Base-by-base conservation (phyloP, 2,113 vertebrate species). In the Saguinus imperator region DNA sequence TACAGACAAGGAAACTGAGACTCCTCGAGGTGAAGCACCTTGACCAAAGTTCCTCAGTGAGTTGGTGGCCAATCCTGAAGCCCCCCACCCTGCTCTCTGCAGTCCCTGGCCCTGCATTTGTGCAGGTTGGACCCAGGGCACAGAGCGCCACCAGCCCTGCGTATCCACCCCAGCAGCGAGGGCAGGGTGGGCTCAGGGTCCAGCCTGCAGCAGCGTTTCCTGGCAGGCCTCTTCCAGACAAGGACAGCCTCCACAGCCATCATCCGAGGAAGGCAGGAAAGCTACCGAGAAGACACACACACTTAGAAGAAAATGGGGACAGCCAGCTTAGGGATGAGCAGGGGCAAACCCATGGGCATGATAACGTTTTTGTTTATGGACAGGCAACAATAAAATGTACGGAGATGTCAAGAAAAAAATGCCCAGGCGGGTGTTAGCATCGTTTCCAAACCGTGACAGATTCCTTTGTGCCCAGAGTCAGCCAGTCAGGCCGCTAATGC, bases 401-500 rank as follows among this genome's bases (percentile, higher is more conserved):
- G 95, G 96, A 97, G 89, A 97, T 96, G 90, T 96, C 90, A 96
- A 35, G 91, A 97, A 50, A 50, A 21, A 48, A 21, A 32, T 93
- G 66, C 93, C 95, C 94, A 27, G 20, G 76, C 21, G 43, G 70
- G 35, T 32, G 0, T 96, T 96, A 90, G 81, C 84, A 85, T 73
- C 50, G 80, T 88, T 96, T 0, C 58, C 95, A 88, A 88, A 95
- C 92, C 94, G 77, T 90, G 37, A 66, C 27, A 23, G 77, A 68
- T 97, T 89, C 92, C 92, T 87, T 77, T 95, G 68, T 89, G 97
- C 95, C 97, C 55, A 1, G 70, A 94, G 97, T 97, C 94, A 83
- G 85, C 16, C 37, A 97, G 95, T 94, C 95, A 50, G 97, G 97
- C 91, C 64, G 72, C 86, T 97, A 97, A 98, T 85, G 94, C 95